A percentile compares a stretch with the other conserved stretches of the same genome.
phyloP scores from a whole-genome alignment of 2,888 invertebrate species.

The Hyppa rectilinea region DNA sequence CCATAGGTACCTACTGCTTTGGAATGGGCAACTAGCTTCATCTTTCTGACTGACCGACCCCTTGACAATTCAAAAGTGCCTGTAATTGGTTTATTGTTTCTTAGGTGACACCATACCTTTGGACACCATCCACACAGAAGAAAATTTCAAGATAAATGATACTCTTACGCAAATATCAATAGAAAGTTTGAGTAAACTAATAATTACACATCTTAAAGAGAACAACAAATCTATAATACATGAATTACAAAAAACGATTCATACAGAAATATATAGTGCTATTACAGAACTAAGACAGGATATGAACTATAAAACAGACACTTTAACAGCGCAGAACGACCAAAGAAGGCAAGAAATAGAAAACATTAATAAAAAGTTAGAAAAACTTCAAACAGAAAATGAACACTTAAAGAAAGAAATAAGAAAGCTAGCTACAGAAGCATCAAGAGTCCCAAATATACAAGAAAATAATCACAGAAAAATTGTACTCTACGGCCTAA shows the following conservation, averaged over 20 bases:
- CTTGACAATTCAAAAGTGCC: too few relatives aligned
- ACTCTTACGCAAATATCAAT: slow-evolving; percentile 6
- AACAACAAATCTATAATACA: slow-evolving; percentile 19
- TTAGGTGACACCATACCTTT: too few relatives aligned
- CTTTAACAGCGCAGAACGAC: neutral
- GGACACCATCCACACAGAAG: too few relatives aligned
- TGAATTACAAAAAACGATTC: neutral
- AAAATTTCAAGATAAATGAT: neutral
- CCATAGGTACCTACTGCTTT: too few relatives aligned
- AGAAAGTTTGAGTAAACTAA: slow-evolving; percentile 30
- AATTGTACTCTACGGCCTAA: too few relatives aligned
- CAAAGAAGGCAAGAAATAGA: neutral
- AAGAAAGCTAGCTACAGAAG: neutral
- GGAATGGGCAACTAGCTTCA: too few relatives aligned
- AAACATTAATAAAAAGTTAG: neutral
- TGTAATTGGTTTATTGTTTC: too few relatives aligned
- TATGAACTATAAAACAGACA: neutral
- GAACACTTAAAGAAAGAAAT: neutral
- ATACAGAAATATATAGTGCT: neutral
- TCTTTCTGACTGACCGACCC: too few relatives aligned
- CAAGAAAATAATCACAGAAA: too few relatives aligned
- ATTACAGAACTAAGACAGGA: neutral
- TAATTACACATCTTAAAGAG: slow-evolving; percentile 15
- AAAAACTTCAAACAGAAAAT: neutral
- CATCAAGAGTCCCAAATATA: neutral